Evolutionary conservation across 2,888 invertebrate species (phyloP), one percentile per base, ranked within the genome.

Genomic region (Coenonympha glycerion): DNA sequence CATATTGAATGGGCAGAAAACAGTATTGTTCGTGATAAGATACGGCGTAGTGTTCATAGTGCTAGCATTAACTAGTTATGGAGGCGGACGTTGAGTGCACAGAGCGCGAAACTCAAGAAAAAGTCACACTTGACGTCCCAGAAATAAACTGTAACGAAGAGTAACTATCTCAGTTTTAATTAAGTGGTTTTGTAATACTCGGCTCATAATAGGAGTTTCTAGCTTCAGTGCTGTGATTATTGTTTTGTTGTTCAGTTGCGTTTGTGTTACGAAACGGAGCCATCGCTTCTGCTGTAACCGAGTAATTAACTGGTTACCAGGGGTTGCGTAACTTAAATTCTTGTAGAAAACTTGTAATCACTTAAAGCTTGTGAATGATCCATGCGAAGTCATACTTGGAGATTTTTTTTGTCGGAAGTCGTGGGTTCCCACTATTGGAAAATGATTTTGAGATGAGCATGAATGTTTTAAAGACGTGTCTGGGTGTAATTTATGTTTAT

Each of bases 11-110:
- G 40, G 34, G 22, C 24, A 33, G 28, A 15, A 50, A 54, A 37
- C 18, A 30, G 24, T 41, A 52, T 44, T 22, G 21, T 6, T 33
- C 16, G 52, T 16, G 55, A 60, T 59, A 53, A 53, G 55, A 58
- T 51, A 61, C 22, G 15, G 26, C 13, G 44, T 52, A 52, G 33
- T 45, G 30, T 56, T 44, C 56, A 60, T 64, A 64, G 19, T 30
- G 63, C 42, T 45, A 58, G 19, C 49, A 47, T 49, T 48, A 15
- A 53, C 46, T 51, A 56, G 66, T 60, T 52, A 84, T 83, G 81
- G 71, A 73, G 64, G 67, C 73, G 58, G 83, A 79, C 50, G 75
- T 67, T 16, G 66, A 69, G 69, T 79, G 76, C 63, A 53, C 67
- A 45, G 71, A 40, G 5, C n/a, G 15, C 68, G 57, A 69, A 73